Evolutionary conservation across 2,888 invertebrate species (phyloP).

Genomic region (Ornithoptera priamus): DNA sequence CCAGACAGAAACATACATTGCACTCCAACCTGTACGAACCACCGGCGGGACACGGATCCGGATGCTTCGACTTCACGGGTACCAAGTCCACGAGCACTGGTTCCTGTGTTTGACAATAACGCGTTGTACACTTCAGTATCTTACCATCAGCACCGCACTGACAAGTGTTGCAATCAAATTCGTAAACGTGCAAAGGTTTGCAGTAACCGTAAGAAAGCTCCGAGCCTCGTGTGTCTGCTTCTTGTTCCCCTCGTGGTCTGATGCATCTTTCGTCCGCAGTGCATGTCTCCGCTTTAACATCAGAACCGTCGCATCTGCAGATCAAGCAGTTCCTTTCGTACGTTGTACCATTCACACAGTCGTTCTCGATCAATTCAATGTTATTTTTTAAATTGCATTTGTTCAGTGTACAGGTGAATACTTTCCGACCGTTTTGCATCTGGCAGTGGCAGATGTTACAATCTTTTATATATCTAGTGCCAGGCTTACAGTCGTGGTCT

Average conservation of each 20-base stretch:
- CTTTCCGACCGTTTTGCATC: slow-evolving; percentile 43
- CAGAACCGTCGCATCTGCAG: slow-evolving; percentile 47
- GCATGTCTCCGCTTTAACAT: slow-evolving; percentile 49
- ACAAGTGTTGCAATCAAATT: slow-evolving; percentile 57
- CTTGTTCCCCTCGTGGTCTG: slow-evolving; percentile 4
- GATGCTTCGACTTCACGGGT: slow-evolving; percentile 47
- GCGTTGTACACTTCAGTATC: slow-evolving; percentile 49
- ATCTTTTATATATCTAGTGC: slow-evolving; percentile 49
- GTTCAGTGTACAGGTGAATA: slow-evolving; percentile 64
- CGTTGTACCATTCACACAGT: slow-evolving; percentile 48
- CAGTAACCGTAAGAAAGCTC: slow-evolving; percentile 55
- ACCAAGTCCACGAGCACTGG: slow-evolving; percentile 50
- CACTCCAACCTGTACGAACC: slow-evolving; percentile 58
- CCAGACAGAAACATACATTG: slow-evolving; percentile 61
- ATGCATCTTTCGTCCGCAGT: slow-evolving; percentile 40
- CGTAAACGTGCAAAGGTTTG: slow-evolving; percentile 54
- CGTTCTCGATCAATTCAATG: slow-evolving; percentile 28
- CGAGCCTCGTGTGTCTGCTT: slow-evolving; percentile 30
- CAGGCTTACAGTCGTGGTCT: slow-evolving; percentile 48
- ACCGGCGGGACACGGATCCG: slow-evolving; percentile 48
- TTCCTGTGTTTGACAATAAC: slow-evolving; percentile 37
- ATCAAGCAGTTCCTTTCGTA: slow-evolving; percentile 54
- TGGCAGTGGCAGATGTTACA: slow-evolving; percentile 64
- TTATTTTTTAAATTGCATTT: slow-evolving; percentile 39
- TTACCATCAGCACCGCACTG: slow-evolving; percentile 56